Conservation (phyloP, 2,113 vertebrate genomes). For the Tragulus kanchil region DNA sequence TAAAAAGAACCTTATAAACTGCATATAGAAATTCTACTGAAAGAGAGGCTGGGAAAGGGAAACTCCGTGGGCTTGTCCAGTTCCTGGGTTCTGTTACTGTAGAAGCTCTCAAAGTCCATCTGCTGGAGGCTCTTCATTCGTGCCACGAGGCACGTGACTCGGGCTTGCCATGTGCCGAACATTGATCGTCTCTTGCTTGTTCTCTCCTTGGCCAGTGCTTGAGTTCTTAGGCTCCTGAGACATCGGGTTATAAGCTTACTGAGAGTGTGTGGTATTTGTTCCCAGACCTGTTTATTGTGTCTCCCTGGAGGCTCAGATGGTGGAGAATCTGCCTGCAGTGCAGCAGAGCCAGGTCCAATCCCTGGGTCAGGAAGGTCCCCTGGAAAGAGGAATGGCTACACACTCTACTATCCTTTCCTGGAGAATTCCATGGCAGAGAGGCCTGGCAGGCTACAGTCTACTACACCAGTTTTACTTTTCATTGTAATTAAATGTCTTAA, state of each 20-base stretch:
- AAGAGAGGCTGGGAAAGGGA: background rate
- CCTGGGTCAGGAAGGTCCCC: background rate
- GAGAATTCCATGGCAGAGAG: background rate
- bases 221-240: background rate
- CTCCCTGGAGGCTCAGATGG: background rate
- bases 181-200: too few species aligned
- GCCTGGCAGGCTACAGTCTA: background rate
- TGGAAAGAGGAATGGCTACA: background rate
- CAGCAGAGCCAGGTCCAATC: background rate
- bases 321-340: background rate
- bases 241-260: background rate
- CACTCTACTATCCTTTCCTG: background rate
- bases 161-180: background rate
- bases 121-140: background rate
- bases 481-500: too few species aligned
- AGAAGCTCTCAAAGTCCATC: background rate
- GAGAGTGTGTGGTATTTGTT: background rate
- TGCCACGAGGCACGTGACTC: fast-evolving
- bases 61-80: background rate
- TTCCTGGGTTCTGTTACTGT: background rate
- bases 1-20: background rate
- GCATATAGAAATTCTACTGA: background rate
- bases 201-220: background rate
- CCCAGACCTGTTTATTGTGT: background rate
- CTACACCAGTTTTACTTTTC: too few species aligned